Evolutionary conservation across 2,113 vertebrate genomes (phyloP).

Genomic region (Austrofundulus limnaeus): DNA sequence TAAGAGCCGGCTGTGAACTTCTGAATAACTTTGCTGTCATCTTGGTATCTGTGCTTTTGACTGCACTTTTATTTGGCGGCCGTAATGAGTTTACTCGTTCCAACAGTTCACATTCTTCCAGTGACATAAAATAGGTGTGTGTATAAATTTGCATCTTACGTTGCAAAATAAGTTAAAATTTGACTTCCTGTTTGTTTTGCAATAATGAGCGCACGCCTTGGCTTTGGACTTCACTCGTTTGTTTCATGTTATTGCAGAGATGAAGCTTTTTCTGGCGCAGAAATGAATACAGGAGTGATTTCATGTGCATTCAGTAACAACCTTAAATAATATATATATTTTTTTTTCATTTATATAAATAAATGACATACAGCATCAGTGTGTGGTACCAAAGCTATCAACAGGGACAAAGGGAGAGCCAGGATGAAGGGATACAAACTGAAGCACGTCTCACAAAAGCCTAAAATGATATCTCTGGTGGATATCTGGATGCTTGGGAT

Average conservation of each 20-base stretch:
- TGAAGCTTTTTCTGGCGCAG: neutral
- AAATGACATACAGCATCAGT: neutral
- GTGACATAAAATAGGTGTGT: neutral
- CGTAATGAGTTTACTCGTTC: neutral
- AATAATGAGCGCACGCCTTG: neutral
- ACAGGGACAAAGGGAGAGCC: constrained; percentile 29
- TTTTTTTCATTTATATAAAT: neutral
- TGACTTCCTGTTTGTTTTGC: neutral
- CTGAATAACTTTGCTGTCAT: neutral
- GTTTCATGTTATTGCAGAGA: neutral
- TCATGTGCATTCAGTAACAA: neutral
- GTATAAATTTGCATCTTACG: neutral
- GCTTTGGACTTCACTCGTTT: too few species aligned
- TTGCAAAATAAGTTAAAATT: neutral
- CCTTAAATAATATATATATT: neutral
- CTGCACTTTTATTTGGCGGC: too few species aligned
- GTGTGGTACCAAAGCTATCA: neutral
- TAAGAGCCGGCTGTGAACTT: constrained; percentile 18
- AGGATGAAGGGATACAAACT: constrained; percentile 34
- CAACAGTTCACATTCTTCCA: neutral
- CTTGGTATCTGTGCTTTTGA: constrained; percentile 6
- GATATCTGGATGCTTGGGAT: constrained; percentile 79
- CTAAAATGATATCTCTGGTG: constrained; percentile 75
- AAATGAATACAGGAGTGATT: neutral
- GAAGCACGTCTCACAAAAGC: constrained; percentile 61